Conservation (phyloP, 2,113 vertebrate genomes). For the Coptodon rendalli region DNA sequence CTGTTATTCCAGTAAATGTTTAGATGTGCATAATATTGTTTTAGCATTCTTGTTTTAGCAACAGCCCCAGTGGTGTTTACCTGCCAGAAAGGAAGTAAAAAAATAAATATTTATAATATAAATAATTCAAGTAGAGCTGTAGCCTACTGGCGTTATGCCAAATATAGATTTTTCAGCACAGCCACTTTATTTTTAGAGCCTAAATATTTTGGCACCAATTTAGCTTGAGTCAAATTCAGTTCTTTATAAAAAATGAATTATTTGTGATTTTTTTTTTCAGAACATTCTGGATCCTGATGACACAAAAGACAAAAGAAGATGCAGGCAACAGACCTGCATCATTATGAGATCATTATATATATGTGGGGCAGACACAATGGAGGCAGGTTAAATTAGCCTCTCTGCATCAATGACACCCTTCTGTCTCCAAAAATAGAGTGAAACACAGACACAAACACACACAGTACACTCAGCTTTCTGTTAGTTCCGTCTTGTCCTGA, state of each 20-base stretch:
- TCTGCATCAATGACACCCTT: background rate
- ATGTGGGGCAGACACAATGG: background rate
- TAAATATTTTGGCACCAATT: background rate
- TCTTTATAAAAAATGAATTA: background rate
- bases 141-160: background rate
- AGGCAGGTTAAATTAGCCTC: background rate
- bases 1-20: background rate
- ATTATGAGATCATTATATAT: background rate
- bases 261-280: background rate
- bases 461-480: background rate
- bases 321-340: background rate
- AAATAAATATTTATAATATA: background rate
- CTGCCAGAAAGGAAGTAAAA: background rate
- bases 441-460: background rate
- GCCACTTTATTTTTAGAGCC: background rate
- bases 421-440: background rate
- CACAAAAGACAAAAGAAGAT: background rate
- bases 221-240: background rate
- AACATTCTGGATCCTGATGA: background rate
- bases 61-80: background rate
- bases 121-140: background rate
- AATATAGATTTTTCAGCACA: background rate
- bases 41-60: background rate
- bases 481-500: background rate
- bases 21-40: rapidly evolving